Percentiles rank a stretch among this genome's conserved stretches.
Evolutionary conservation across 2,888 invertebrate genomes (phyloP).

Genomic region (Lymantria dispar): DNA sequence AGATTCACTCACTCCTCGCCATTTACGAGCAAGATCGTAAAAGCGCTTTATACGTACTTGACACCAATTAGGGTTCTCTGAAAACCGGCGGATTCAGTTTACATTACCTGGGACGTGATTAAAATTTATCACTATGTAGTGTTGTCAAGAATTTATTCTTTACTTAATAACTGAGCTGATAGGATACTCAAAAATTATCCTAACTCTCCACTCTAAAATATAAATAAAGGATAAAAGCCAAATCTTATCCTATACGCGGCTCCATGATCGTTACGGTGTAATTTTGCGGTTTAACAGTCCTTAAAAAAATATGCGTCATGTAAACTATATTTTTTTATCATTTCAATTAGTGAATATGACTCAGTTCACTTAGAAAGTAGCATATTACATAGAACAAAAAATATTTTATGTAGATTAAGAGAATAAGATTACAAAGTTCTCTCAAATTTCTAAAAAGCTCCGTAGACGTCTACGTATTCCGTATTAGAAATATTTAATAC

Average conservation of each 20-base stretch:
- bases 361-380: constrained; percentile 1
- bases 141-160: no score
- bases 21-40: constrained; percentile 30
- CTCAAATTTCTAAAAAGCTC: constrained; percentile 12
- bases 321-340: no score
- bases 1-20: constrained; percentile 16
- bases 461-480: constrained; percentile 9
- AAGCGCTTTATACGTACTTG: constrained; percentile 26
- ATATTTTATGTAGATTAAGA: constrained; percentile 17
- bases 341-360: no score
- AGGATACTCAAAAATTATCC: no score
- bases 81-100: constrained; percentile 1
- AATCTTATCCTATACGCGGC: not conserved
- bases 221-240: no score
- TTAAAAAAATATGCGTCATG: no score
- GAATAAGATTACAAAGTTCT: constrained; percentile 16
- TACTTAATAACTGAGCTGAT: no score
- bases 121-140: constrained; percentile 12
- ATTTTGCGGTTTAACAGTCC: not conserved
- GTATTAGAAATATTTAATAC: constrained; percentile 21
- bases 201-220: no score
- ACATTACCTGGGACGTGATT: constrained; percentile 13
- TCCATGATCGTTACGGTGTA: not conserved
- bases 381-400: not conserved
- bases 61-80: constrained; percentile 28